Evolutionary conservation across 2,888 invertebrate genomes (phyloP).

Genomic region (Byasa hedistus): DNA sequence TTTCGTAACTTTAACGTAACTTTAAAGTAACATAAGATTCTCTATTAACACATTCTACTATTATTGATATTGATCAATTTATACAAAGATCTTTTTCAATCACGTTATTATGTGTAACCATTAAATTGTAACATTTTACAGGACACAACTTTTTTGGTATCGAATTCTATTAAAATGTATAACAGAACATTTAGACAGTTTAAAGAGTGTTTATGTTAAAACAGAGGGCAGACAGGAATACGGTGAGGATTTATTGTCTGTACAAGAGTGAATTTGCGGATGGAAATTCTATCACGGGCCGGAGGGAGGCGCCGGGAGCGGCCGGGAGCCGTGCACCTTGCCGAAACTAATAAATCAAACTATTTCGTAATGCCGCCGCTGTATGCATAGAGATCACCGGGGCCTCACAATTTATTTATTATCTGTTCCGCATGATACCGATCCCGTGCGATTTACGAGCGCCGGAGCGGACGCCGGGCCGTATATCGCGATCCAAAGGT

Average conservation of each 20-base stretch:
- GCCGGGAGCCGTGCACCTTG: constrained; percentile 73
- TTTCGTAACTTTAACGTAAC: background rate
- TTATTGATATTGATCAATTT: no score
- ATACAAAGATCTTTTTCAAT: no score
- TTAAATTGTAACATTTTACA: no score
- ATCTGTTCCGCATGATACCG: constrained; percentile 56
- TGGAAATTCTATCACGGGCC: constrained; percentile 69
- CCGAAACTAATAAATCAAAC: constrained; percentile 76
- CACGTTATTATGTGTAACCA: no score
- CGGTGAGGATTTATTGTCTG: constrained; percentile 21
- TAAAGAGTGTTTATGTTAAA: no score
- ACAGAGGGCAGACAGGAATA: constrained; percentile 2
- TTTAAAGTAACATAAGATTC: background rate
- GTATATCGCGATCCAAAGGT: constrained; percentile 41
- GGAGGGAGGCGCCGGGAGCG: constrained; percentile 45
- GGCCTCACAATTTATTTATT: constrained; percentile 70
- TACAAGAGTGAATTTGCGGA: constrained; percentile 62
- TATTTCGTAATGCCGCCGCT: constrained; percentile 73
- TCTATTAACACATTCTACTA: no score
- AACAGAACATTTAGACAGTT: no score
- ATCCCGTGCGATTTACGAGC: constrained; percentile 65
- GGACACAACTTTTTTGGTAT: no score
- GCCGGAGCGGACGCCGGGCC: constrained; percentile 30
- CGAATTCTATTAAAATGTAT: no score
- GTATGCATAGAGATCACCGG: constrained; percentile 69